Conservation (phyloP, 2,888 invertebrate species). For the Trichacis sp. region DNA sequence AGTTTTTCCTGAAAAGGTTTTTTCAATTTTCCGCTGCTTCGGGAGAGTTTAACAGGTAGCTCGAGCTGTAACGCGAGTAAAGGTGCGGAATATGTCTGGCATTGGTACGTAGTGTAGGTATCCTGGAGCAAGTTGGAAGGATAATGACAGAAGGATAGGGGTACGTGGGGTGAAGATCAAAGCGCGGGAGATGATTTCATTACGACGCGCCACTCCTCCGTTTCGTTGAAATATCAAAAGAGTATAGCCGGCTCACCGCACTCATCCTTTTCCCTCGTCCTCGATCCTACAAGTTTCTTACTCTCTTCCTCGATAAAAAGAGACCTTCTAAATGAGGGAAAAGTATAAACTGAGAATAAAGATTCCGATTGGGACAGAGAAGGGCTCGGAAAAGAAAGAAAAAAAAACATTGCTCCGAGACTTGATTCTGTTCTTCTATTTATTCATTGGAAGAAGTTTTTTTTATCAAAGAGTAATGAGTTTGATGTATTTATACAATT, state of each 20-base stretch:
- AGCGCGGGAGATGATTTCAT: slow-evolving; percentile 68
- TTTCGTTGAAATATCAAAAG: slow-evolving; percentile 68
- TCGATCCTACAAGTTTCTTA: slow-evolving; percentile 54
- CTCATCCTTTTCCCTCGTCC: slow-evolving; percentile 23
- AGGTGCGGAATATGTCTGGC: not conserved
- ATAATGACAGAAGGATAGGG: slow-evolving; percentile 37
- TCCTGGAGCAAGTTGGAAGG: slow-evolving; percentile 29
- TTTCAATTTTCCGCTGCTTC: not conserved
- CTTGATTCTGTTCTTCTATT: slow-evolving; percentile 38
- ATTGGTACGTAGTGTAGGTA: slow-evolving; percentile 29
- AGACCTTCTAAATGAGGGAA: slow-evolving; percentile 28
- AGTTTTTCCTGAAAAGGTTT: not conserved
- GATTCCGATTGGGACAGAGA: slow-evolving; percentile 6
- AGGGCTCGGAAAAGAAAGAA: slow-evolving; percentile 36
- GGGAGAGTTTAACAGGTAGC: not conserved
- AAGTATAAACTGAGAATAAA: not conserved
- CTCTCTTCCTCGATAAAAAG: slow-evolving; percentile 39
- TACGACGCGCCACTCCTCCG: slow-evolving; percentile 66
- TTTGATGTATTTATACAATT: no score
- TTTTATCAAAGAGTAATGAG: no score
- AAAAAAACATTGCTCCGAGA: slow-evolving; percentile 41
- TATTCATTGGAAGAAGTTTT: no score
- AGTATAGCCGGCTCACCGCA: slow-evolving; percentile 49
- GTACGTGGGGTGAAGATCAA: slow-evolving; percentile 61
- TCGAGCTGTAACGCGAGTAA: not conserved